phyloP scores from a whole-genome alignment of 2,888 invertebrate genomes.

The Drosophila emarginata region DNA sequence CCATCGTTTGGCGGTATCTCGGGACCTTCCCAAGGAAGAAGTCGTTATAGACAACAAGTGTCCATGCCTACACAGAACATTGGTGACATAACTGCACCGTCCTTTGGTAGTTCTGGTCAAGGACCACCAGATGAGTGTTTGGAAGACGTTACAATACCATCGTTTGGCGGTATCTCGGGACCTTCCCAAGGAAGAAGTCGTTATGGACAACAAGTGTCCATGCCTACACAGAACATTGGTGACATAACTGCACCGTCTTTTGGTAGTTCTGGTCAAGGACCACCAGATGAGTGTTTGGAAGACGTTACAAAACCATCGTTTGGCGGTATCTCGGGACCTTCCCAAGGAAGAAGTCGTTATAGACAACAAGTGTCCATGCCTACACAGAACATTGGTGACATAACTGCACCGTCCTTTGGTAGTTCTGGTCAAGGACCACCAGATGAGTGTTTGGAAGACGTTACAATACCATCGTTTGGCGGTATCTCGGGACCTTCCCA shows the following conservation, averaged over 20 bases:
- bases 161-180: slow-evolving; percentile 18
- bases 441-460: slow-evolving; percentile 24
- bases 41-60: neutral
- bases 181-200: neutral
- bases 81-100: slow-evolving; percentile 7
- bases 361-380: neutral
- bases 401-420: neutral
- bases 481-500: slow-evolving; percentile 24
- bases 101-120: neutral
- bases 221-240: neutral
- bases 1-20: slow-evolving; percentile 17
- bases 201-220: neutral
- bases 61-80: slow-evolving; percentile 1
- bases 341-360: neutral
- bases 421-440: neutral
- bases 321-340: slow-evolving; percentile 20
- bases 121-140: neutral
- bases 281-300: neutral
- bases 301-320: slow-evolving; percentile 25
- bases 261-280: neutral
- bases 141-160: slow-evolving; percentile 31
- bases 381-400: slow-evolving; percentile 20
- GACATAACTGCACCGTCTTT: neutral
- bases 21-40: neutral
- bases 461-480: slow-evolving; percentile 24